These are phyloP conservation scores for Drosophila elegans DNA, from an alignment of 1,140 invertebrate species.

Conservation along the genomic window DNA sequence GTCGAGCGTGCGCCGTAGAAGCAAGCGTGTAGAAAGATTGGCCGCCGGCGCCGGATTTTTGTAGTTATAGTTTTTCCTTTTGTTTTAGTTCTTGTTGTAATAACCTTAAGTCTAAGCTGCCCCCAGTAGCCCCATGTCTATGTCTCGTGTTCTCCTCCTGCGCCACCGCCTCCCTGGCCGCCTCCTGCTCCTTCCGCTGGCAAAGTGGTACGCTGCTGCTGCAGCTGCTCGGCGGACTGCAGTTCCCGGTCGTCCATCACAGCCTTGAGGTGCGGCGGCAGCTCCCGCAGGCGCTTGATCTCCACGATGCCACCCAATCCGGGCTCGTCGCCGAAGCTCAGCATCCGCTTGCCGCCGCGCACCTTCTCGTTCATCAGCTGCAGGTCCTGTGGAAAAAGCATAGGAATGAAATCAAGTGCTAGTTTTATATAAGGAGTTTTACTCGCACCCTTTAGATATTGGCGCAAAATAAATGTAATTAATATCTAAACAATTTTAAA, in stretches of 20 bases:
- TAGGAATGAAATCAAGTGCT: not conserved
- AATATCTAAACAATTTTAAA: too few species aligned
- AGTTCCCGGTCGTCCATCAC: conserved; percentile 29
- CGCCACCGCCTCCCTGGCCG: not conserved
- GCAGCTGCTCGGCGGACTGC: not conserved
- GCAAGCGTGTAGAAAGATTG: not conserved
- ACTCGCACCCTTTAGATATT: too few species aligned
- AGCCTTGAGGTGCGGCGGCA: conserved; percentile 19
- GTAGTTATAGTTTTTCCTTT: not conserved
- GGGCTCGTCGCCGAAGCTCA: conserved; percentile 55
- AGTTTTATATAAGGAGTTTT: too few species aligned
- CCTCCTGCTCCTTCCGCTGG: conserved; percentile 11
- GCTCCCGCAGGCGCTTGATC: conserved; percentile 44
- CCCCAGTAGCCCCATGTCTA: conserved; percentile 34
- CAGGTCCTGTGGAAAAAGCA: conserved; percentile 37
- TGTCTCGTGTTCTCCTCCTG: conserved; percentile 32
- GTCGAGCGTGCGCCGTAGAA: not conserved
- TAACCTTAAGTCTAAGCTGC: conserved; percentile 50
- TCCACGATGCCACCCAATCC: conserved; percentile 14
- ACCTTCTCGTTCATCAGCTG: conserved; percentile 70
- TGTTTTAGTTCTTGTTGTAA: conserved; percentile 1
- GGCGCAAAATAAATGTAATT: too few species aligned
- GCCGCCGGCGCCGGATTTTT: not conserved
- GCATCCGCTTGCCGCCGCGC: conserved; percentile 62
- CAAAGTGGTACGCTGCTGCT: conserved; percentile 6